A percentile compares a stretch with the other conserved stretches of the same genome.
These are phyloP conservation scores for Temnopleurus reevesii DNA, from an alignment of 53 echinoderm and acorn worm genomes.

Conservation along the genomic window DNA sequence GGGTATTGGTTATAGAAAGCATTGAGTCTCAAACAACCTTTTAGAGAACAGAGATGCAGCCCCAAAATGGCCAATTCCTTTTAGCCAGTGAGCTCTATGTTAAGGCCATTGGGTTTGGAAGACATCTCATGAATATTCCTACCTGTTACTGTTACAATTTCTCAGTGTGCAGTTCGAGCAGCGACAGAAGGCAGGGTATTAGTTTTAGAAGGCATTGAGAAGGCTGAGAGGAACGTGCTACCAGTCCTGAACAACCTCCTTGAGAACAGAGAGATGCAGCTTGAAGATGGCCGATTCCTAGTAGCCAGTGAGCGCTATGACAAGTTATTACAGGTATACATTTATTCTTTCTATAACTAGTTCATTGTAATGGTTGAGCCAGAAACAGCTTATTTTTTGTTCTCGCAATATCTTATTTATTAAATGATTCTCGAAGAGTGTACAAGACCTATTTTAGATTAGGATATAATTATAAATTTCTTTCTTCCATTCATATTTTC, in stretches of 20 bases:
- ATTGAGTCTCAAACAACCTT: constrained; percentile 87
- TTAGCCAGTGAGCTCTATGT: constrained; percentile 91
- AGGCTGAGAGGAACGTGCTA: constrained; percentile 94
- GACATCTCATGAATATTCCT: no score
- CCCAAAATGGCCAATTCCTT: constrained; percentile 86
- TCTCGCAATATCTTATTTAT: no score
- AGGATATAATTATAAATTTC: no score
- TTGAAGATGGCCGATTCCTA: constrained; percentile 93
- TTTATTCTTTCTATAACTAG: no score
- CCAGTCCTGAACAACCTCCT: constrained; percentile 95
- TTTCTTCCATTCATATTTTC: no score
- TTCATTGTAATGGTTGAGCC: no score
- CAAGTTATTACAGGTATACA: constrained; percentile 85
- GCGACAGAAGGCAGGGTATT: constrained; percentile 89
- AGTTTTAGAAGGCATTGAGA: constrained; percentile 93
- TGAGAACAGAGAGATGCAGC: constrained; percentile 98
- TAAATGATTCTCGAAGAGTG: no score
- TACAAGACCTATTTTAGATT: no score
- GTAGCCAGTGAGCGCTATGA: constrained; percentile 96
- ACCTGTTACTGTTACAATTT: neutral
- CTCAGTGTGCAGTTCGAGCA: constrained; percentile 94
- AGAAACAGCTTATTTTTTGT: no score
- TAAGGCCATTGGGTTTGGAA: no score
- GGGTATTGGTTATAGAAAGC: constrained; percentile 84
- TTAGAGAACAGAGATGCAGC: constrained; percentile 95